Base-by-base conservation (phyloP, 2,888 invertebrate genomes). In the Leistus spinibarbis region DNA sequence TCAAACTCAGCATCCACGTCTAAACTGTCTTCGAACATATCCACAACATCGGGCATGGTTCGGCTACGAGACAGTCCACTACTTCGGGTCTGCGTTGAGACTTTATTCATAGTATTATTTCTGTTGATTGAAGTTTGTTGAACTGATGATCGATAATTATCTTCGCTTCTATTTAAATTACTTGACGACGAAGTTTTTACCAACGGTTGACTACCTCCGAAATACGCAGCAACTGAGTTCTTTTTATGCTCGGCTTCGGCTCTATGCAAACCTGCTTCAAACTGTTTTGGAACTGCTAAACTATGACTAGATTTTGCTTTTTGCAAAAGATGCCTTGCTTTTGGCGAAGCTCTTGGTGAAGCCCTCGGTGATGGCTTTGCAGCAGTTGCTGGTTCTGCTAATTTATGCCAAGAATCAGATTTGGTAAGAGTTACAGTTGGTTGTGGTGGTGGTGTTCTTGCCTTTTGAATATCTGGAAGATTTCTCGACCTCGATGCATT, bases 1-100 rank as follows among this genome's bases (percentile, higher is more conserved):
- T 96, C 95, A 88, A 96, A 96, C 80, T 94, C 94, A 87, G 92
- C 92, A 84, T 96, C 96, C 77, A 95, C 93, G 86, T 95, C 94
- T 86, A 88, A 91, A 85, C 93, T 94, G 85, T 93, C 94, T 82
- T 91, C 88, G 83, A 89, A 86, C 82, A 89, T 86, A 84, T 91
- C 90, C n/a, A 87, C 86, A 78, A 93, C 90, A 78, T 92, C 90
- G 5, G 93, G 93, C 90, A 94, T 90, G 54, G 94, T 94, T 82
- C 91, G 90, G 85, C 93, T 94, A 81, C 93, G 90, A 77, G 90
- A 89, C 80, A 94, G 85, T 72, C 17, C 27, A 53, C 19, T 20
- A 24, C 54, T 57, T 17, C 63, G 54, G 2, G 68, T 76, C 54
- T 76, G 69, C 13, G 85, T 85, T 7, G 88, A 88, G 0, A 86